Evolutionary conservation across 2,113 vertebrate species (phyloP).

Genomic region (Diglossa brunneiventris): DNA sequence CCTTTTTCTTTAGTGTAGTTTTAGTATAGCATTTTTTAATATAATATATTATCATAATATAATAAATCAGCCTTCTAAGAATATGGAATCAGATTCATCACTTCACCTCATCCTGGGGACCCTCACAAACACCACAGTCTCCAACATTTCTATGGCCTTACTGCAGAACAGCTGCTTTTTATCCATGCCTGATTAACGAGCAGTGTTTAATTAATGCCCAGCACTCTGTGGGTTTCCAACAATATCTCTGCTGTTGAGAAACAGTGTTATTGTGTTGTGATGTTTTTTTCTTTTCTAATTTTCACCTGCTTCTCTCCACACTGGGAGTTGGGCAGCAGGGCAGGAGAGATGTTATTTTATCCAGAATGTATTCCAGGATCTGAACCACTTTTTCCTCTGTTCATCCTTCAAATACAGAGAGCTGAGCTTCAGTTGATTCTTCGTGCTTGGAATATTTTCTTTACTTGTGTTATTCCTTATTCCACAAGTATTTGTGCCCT

Average conservation of each 20-base stretch:
- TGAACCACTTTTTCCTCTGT: not conserved
- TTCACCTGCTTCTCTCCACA: not conserved
- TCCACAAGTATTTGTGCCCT: not conserved
- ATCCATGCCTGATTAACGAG: not conserved
- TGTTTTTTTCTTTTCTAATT: not conserved
- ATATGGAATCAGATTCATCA: too few relatives aligned
- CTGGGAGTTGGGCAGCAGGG: not conserved
- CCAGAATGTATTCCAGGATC: not conserved
- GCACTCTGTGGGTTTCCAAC: not conserved
- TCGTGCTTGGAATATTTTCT: not conserved
- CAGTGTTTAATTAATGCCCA: not conserved
- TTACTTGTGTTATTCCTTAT: not conserved
- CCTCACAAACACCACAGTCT: not conserved
- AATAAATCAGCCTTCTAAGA: too few relatives aligned
- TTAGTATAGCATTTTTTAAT: too few relatives aligned
- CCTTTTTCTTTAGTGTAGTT: too few relatives aligned
- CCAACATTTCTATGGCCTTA: not conserved
- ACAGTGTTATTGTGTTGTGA: not conserved
- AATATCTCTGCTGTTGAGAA: not conserved
- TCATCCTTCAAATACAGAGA: not conserved
- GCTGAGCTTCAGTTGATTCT: not conserved
- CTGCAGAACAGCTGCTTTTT: not conserved
- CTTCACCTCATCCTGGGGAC: too few relatives aligned
- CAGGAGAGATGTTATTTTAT: not conserved
- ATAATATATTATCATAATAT: too few relatives aligned